Conservation (phyloP, 2,113 vertebrate species). For the Menidia beryllina region DNA sequence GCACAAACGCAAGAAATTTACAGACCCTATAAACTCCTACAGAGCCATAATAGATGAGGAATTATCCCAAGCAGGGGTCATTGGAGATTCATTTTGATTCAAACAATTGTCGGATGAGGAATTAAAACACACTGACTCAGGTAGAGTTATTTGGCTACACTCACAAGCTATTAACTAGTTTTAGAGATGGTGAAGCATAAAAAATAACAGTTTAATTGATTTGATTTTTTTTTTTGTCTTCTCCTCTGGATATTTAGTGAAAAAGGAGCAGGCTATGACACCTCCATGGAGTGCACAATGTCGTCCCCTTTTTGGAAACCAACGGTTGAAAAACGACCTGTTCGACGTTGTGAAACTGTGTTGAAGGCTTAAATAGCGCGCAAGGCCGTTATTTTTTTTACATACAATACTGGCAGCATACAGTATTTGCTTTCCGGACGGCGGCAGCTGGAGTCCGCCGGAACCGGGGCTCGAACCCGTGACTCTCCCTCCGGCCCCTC, state of each 20-base stretch:
- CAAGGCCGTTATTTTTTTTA: neutral
- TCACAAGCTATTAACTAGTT: too few relatives aligned
- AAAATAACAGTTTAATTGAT: too few relatives aligned
- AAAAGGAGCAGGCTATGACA: too few relatives aligned
- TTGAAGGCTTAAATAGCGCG: neutral
- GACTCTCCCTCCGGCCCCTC: slow-evolving; percentile 34
- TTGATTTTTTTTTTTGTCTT: too few relatives aligned
- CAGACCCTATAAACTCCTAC: neutral
- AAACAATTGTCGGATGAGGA: neutral
- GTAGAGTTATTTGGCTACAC: too few relatives aligned
- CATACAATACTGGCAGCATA: neutral
- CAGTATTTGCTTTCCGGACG: neutral
- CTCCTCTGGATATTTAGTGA: too few relatives aligned
- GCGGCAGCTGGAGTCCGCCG: slow-evolving; percentile 8
- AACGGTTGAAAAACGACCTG: too few relatives aligned
- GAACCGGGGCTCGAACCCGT: slow-evolving; percentile 6
- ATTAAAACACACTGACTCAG: too few relatives aligned
- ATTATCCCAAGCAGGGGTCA: neutral
- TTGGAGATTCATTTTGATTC: neutral
- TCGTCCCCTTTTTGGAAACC: too few relatives aligned
- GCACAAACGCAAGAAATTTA: neutral
- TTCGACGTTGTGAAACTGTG: neutral
- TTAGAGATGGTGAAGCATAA: too few relatives aligned
- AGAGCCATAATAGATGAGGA: neutral
- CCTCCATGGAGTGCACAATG: neutral